A percentile compares a stretch with the other conserved stretches of the same genome.
Conservation (phyloP, 2,888 invertebrate genomes). For the Lepidochrysops patricia region DNA sequence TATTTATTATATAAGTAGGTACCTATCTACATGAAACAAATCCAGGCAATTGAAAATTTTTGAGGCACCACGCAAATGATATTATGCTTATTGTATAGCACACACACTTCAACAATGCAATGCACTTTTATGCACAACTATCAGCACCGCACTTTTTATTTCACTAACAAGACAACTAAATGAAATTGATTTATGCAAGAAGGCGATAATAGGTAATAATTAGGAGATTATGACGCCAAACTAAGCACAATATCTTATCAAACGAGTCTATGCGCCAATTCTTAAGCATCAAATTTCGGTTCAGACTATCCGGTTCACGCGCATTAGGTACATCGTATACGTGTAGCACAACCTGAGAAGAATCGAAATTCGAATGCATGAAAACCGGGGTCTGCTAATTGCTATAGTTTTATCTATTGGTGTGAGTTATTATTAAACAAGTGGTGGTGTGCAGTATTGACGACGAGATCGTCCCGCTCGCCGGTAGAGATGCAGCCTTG, state of each 20-base stretch:
- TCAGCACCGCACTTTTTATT: slow-evolving; percentile 5
- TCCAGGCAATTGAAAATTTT: not conserved
- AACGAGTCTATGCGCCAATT: not conserved
- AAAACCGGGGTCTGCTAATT: too few relatives aligned
- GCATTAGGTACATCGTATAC: too few relatives aligned
- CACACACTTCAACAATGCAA: not conserved
- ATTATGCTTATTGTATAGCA: not conserved
- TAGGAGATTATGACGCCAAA: not conserved
- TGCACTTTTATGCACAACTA: slow-evolving; percentile 4
- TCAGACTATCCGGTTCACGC: too few relatives aligned
- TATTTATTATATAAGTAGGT: too few relatives aligned
- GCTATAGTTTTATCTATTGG: not conserved
- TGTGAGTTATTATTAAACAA: slow-evolving; percentile 22
- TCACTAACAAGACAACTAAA: slow-evolving; percentile 3
- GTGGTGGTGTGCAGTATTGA: slow-evolving; percentile 51
- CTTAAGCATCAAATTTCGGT: too few relatives aligned
- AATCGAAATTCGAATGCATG: too few relatives aligned
- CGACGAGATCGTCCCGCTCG: slow-evolving; percentile 48
- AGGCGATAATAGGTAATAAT: not conserved
- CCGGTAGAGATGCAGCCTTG: slow-evolving; percentile 56
- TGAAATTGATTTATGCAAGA: not conserved
- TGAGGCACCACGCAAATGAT: not conserved
- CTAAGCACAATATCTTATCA: not conserved
- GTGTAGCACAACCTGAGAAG: too few relatives aligned
- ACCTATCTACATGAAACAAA: not conserved